These are phyloP conservation scores for Apeltes quadracus DNA, from an alignment of 2,113 vertebrate species.

Conservation along the genomic window DNA sequence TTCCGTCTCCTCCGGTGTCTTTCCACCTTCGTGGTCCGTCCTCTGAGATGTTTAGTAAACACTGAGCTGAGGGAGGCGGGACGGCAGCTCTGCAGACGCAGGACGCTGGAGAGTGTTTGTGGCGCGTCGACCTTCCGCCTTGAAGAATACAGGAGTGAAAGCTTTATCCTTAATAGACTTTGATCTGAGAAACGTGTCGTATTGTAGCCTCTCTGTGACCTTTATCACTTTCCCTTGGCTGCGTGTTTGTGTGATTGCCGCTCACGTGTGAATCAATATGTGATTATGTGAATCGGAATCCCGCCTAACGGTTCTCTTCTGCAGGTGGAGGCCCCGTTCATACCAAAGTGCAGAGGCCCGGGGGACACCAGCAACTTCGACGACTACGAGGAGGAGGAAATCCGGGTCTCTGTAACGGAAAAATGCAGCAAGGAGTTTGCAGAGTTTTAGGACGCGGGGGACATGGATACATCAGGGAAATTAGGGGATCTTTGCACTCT, in stretches of 20 bases:
- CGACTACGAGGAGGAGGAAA: slow-evolving; percentile 98
- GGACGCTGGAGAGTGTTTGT: not conserved
- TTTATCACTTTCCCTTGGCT: not conserved
- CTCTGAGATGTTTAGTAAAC: slow-evolving; percentile 53
- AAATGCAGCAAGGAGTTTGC: slow-evolving; percentile 98
- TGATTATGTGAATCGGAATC: not conserved
- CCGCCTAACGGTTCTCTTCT: not conserved
- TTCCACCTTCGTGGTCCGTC: not conserved
- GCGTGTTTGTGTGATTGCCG: slow-evolving; percentile 4
- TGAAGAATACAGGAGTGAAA: not conserved
- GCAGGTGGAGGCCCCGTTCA: slow-evolving; percentile 99
- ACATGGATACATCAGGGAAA: slow-evolving; percentile 87
- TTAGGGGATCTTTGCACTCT: slow-evolving; percentile 93
- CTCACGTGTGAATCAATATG: not conserved
- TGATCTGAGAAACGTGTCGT: not conserved
- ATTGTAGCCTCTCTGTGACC: too few species aligned
- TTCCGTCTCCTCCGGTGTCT: not conserved
- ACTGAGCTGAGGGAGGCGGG: slow-evolving; percentile 8
- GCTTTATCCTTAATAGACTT: not conserved
- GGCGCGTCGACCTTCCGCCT: not conserved
- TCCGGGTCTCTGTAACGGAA: slow-evolving; percentile 97
- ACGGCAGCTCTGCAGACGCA: slow-evolving; percentile 9
- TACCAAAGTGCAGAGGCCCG: slow-evolving; percentile 99
- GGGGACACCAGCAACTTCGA: slow-evolving; percentile 99
- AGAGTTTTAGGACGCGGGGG: slow-evolving; percentile 90